These are phyloP conservation scores for Hylaeus anthracinus DNA, from an alignment of 1,140 invertebrate genomes.

Conservation along the genomic window DNA sequence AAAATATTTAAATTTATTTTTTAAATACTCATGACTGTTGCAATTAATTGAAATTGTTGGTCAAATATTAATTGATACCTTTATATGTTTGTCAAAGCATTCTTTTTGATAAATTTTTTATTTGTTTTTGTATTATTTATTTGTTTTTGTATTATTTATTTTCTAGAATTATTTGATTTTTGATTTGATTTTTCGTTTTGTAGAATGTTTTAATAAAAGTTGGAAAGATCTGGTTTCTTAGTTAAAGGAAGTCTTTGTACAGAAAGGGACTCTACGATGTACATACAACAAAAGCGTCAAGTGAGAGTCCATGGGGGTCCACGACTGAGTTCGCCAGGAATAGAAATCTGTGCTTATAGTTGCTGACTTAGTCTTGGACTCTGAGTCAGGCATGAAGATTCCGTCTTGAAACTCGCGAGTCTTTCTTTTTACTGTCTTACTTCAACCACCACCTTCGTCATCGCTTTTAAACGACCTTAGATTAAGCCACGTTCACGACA, in stretches of 20 bases:
- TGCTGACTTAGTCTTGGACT: conserved; percentile 51
- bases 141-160: too few relatives aligned
- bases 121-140: too few relatives aligned
- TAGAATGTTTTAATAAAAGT: too few relatives aligned
- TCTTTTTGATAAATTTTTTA: too few relatives aligned
- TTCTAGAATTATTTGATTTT: too few relatives aligned
- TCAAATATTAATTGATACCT: too few relatives aligned
- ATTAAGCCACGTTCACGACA: conserved; percentile 46
- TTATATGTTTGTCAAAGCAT: too few relatives aligned
- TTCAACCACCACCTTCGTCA: conserved; percentile 28
- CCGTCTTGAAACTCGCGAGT: conserved; percentile 50
- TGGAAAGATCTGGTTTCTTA: neutral
- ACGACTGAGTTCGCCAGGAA: conserved; percentile 62
- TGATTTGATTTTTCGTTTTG: too few relatives aligned
- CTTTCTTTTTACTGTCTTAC: conserved; percentile 28
- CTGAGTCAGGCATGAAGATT: conserved; percentile 65
- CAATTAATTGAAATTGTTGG: too few relatives aligned
- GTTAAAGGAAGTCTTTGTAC: neutral
- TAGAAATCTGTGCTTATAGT: conserved; percentile 64
- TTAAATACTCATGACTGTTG: too few relatives aligned
- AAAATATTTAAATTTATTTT: too few relatives aligned
- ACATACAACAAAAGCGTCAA: conserved; percentile 29
- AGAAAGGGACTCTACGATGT: conserved; percentile 29
- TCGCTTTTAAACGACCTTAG: conserved; percentile 21
- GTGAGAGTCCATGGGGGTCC: conserved; percentile 70